Evolutionary conservation across 2,797 vertebrate genomes (phyloP).

Genomic region (Galago senegalensis): DNA sequence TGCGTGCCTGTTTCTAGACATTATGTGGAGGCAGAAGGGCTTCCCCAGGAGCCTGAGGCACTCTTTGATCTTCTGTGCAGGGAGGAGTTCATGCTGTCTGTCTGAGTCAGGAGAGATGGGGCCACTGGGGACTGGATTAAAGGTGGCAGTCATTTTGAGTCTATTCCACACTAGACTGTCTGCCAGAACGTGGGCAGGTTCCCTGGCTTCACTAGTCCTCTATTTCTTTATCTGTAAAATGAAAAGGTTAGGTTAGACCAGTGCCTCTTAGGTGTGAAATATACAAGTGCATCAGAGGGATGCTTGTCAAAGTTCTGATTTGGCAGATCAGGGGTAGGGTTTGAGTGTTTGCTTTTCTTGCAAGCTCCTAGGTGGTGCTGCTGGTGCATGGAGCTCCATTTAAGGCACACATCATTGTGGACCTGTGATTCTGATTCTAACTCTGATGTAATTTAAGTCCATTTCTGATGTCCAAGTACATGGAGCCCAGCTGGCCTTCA

Average conservation of each 20-base stretch:
- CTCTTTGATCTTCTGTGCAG: not conserved
- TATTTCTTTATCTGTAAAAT: not conserved
- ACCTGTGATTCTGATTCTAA: not conserved
- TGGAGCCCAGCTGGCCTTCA: not conserved
- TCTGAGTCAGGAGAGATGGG: not conserved
- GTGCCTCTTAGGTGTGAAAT: not conserved
- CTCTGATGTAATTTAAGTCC: not conserved
- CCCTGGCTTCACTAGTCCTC: not conserved
- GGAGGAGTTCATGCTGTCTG: not conserved
- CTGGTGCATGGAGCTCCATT: not conserved
- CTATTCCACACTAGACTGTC: not conserved
- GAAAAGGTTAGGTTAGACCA: not conserved
- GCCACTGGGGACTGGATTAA: not conserved
- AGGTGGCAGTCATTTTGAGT: not conserved
- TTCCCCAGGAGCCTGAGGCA: not conserved
- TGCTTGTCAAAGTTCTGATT: not conserved
- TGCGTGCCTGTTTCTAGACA: not conserved
- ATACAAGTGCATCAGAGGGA: too few relatives aligned
- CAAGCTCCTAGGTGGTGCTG: not conserved
- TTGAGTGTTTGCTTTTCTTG: not conserved
- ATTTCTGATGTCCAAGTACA: not conserved
- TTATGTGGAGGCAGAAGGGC: not conserved
- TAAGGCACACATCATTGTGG: fast-evolving
- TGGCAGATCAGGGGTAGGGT: not conserved
- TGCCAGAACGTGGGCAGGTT: not conserved